phyloP scores from a whole-genome alignment of 2,797 vertebrate genomes.

The Gila robusta region DNA sequence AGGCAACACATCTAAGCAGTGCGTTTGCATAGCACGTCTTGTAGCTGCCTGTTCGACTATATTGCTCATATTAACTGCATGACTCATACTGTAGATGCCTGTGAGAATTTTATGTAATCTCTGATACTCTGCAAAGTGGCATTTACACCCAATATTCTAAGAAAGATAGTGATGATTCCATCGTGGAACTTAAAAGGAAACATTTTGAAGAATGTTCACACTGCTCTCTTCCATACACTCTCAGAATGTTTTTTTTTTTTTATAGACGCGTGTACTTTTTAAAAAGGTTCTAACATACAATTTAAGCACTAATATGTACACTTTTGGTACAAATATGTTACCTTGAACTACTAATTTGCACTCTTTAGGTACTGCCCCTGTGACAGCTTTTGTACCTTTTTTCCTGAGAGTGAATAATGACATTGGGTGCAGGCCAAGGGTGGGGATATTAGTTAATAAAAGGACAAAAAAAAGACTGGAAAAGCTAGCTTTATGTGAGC shows the following conservation, averaged over 20 bases:
- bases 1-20: neutral
- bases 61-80: constrained; percentile 2
- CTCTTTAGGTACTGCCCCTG: no score
- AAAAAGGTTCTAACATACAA: no score
- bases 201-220: neutral
- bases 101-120: neutral
- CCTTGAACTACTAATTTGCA: no score
- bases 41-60: constrained; percentile 14
- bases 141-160: neutral
- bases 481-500: neutral
- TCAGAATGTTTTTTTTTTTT: no score
- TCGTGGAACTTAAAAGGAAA: neutral
- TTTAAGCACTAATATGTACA: no score
- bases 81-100: constrained; percentile 29
- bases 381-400: no score
- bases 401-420: no score
- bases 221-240: neutral
- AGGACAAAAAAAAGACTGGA: neutral
- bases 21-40: neutral
- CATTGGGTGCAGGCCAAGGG: neutral
- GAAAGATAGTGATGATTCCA: neutral
- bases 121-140: neutral
- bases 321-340: no score
- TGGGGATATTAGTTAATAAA: neutral
- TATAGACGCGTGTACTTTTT: no score